Conservation (phyloP, 2,888 invertebrate genomes). For the Drosophila mimica region DNA sequence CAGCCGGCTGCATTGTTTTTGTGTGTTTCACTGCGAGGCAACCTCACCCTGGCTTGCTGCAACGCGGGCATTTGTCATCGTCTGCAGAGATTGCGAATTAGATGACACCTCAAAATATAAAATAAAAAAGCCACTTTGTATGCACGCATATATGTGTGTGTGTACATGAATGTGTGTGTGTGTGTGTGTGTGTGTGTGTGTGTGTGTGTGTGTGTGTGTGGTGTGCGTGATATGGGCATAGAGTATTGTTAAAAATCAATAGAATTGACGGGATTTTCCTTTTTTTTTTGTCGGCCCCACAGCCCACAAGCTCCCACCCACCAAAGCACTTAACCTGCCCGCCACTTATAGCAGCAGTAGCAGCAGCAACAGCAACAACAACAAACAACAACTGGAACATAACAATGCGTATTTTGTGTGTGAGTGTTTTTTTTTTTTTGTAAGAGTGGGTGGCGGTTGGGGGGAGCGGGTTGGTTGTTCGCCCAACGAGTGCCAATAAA, state of each 20-base stretch:
- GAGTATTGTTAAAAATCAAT: conserved; percentile 74
- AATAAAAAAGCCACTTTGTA: conserved; percentile 5
- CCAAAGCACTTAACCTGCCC: conserved; percentile 12
- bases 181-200: conserved; percentile 18
- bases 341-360: conserved; percentile 14
- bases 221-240: conserved; percentile 38
- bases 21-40: not conserved
- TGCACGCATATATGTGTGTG: conserved; percentile 11
- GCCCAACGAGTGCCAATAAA: not conserved
- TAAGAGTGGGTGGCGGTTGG: not conserved
- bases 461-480: not conserved
- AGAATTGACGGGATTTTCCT: conserved; percentile 47
- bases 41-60: not conserved
- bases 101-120: conserved; percentile 20
- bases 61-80: conserved; percentile 20
- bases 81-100: conserved; percentile 22
- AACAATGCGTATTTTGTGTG: conserved; percentile 39
- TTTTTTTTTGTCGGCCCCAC: not conserved
- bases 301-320: conserved; percentile 3
- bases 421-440: conserved; percentile 4
- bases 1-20: conserved; percentile 24
- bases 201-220: conserved; percentile 19
- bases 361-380: conserved; percentile 19
- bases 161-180: conserved; percentile 17
- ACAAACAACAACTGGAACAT: conserved; percentile 21